phyloP scores from a whole-genome alignment of 2,888 invertebrate species.

The Hirtodrosophila confusa region DNA sequence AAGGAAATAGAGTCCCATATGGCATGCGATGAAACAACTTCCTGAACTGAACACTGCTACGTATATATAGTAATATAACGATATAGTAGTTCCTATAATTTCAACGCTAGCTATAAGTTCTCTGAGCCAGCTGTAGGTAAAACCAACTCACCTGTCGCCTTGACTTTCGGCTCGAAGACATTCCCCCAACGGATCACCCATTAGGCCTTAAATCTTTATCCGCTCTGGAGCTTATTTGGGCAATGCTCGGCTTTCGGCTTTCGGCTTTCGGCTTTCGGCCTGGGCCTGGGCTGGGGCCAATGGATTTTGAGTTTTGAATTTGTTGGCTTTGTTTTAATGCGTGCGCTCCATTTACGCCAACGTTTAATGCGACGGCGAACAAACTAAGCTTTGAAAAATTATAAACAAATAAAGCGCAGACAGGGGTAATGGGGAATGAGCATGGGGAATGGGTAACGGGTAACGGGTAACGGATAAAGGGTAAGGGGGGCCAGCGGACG shows the following conservation, averaged over 20 bases:
- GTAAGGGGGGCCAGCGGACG: constrained; percentile 29
- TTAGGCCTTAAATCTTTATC: constrained; percentile 26
- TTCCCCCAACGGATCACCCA: constrained; percentile 41
- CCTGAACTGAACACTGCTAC: too few species aligned
- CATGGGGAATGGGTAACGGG: too few species aligned
- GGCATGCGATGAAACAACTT: too few species aligned
- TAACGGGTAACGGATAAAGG: neutral
- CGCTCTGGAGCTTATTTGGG: constrained; percentile 26
- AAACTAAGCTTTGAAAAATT: constrained; percentile 76
- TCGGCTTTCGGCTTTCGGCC: constrained; percentile 17
- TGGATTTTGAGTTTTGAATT: constrained; percentile 17
- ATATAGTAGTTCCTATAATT: too few species aligned
- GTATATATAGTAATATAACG: too few species aligned
- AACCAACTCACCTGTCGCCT: neutral
- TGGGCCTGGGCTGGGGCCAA: constrained; percentile 10
- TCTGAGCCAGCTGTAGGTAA: too few species aligned
- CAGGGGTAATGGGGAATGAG: neutral
- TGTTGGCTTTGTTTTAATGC: constrained; percentile 46
- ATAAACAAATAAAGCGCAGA: constrained; percentile 68
- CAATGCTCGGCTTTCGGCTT: constrained; percentile 43
- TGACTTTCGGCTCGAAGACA: neutral
- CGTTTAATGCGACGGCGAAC: constrained; percentile 33
- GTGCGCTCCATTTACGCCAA: constrained; percentile 72
- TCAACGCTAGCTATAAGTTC: too few species aligned
- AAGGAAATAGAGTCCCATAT: too few species aligned